Conservation (phyloP, 2,797 vertebrate genomes). For the Pipistrellus kuhlii region DNA sequence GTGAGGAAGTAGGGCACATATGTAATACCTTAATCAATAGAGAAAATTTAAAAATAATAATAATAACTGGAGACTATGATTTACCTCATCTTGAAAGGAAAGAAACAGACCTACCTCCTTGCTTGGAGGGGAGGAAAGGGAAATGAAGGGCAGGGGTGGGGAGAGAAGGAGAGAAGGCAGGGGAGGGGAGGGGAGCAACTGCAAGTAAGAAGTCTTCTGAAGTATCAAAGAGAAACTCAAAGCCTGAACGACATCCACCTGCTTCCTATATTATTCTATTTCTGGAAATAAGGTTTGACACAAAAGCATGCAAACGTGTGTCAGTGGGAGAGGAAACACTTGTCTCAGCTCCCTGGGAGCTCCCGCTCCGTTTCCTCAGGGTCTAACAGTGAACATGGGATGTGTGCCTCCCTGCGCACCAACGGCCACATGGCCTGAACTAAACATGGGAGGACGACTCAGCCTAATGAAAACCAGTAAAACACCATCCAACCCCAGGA, state of each 20-base stretch:
- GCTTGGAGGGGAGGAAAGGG: neutral
- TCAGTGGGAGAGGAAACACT: neutral
- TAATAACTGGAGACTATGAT: neutral
- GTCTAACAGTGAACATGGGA: neutral
- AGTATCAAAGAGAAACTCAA: neutral
- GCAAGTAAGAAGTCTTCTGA: neutral
- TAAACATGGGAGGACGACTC: neutral
- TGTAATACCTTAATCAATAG: too few species aligned
- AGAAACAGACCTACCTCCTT: neutral
- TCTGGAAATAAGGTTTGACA: constrained; percentile 33
- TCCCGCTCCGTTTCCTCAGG: neutral
- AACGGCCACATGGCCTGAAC: neutral
- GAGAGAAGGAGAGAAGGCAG: neutral
- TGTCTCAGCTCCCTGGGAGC: neutral
- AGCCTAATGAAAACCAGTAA: neutral
- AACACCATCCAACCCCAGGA: neutral
- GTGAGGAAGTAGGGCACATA: too few species aligned
- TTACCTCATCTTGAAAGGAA: neutral
- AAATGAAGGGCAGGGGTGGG: too few species aligned
- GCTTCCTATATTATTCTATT: constrained; percentile 26
- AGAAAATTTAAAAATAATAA: too few species aligned
- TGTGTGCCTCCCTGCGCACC: neutral
- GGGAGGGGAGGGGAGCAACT: rapidly evolving
- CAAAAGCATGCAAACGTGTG: neutral
- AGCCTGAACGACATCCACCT: neutral